A percentile compares a stretch with the other conserved stretches of the same genome.
These are phyloP conservation scores for Globia sparganii DNA, from an alignment of 2,888 invertebrate species.

Conservation along the genomic window DNA sequence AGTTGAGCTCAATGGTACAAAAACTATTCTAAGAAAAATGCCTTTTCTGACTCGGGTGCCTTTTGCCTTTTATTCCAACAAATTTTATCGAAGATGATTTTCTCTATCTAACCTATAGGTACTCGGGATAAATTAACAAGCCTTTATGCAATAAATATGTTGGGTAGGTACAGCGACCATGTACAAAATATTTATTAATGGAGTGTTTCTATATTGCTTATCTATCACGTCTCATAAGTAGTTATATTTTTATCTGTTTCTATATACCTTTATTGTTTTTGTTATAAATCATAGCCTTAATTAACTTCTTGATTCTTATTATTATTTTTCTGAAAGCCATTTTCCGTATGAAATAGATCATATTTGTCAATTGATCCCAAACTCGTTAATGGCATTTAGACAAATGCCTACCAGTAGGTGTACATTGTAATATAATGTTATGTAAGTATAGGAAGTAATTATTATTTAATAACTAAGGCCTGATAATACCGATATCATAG, in stretches of 20 bases:
- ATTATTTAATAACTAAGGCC: constrained; percentile 54
- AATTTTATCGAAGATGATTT: constrained; percentile 47
- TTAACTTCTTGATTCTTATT: constrained; percentile 40
- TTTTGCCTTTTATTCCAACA: constrained; percentile 62
- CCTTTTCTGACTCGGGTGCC: constrained; percentile 68
- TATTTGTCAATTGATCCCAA: constrained; percentile 47
- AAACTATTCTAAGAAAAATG: constrained; percentile 63
- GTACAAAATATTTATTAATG: constrained; percentile 45
- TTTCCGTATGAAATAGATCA: constrained; percentile 47
- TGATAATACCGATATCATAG: constrained; percentile 62
- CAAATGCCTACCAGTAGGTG: constrained; percentile 50
- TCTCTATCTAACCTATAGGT: constrained; percentile 20
- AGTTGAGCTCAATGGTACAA: constrained; percentile 72
- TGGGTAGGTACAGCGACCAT: constrained; percentile 32
- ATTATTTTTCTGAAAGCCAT: constrained; percentile 54
- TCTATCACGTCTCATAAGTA: constrained; percentile 29
- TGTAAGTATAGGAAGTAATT: constrained; percentile 58
- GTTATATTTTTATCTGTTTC: constrained; percentile 25
- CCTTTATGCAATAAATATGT: constrained; percentile 25
- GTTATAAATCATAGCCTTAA: constrained; percentile 23
- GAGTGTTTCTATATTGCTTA: constrained; percentile 58
- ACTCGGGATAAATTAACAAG: constrained; percentile 15
- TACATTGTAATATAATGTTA: constrained; percentile 53
- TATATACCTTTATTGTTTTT: constrained; percentile 29
- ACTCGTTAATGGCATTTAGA: constrained; percentile 64